phyloP scores from a whole-genome alignment of 2,113 vertebrate genomes.

The Chunga burmeisteri region DNA sequence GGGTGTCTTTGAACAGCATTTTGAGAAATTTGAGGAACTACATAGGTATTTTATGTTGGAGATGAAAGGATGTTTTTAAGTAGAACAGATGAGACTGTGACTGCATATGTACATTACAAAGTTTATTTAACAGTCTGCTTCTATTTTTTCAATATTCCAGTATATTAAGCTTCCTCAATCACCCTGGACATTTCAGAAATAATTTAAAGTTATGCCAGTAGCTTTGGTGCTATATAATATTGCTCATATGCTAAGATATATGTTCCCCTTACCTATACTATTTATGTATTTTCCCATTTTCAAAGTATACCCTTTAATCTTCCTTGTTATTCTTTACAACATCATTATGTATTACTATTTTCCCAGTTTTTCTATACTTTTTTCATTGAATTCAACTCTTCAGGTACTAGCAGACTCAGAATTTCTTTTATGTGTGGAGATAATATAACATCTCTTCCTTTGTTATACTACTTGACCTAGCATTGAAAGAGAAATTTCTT shows the following conservation, averaged over 20 bases:
- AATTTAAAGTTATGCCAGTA: neutral
- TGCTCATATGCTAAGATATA: neutral
- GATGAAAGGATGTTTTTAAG: constrained; percentile 62
- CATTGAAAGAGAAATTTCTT: neutral
- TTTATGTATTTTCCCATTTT: neutral
- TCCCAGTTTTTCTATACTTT: neutral
- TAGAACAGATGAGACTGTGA: constrained; percentile 33
- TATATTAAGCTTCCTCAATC: constrained; percentile 5
- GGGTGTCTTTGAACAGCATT: constrained; percentile 13
- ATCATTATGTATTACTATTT: neutral
- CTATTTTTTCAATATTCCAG: constrained; percentile 12
- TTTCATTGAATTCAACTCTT: neutral
- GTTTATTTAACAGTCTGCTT: constrained; percentile 38
- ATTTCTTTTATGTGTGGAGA: neutral
- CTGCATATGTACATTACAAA: constrained; percentile 6
- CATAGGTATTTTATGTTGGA: constrained; percentile 36
- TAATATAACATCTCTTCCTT: neutral
- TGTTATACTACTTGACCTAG: neutral
- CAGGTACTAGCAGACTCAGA: neutral
- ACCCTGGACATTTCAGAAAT: constrained; percentile 16
- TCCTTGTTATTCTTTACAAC: neutral
- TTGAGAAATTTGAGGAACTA: constrained; percentile 50
- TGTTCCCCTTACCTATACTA: neutral
- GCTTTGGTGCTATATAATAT: neutral
- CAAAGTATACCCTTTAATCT: neutral